Conservation (phyloP, 1,140 invertebrate genomes). For the Diabrotica virgifera region DNA sequence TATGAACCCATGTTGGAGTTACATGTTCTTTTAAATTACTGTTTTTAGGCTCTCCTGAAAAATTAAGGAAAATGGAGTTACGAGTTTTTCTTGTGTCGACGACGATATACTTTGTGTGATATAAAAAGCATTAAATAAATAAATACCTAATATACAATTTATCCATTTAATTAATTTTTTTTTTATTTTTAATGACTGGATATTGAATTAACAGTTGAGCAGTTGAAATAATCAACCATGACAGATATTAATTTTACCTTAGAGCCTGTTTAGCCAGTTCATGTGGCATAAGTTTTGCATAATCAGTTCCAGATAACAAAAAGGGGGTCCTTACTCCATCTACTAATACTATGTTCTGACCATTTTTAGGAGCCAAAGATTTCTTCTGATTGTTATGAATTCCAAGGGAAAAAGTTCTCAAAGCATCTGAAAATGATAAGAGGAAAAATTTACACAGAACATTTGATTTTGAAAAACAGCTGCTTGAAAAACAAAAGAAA, state of each 20-base stretch:
- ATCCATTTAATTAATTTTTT: too few species aligned
- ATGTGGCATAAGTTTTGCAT: constrained; percentile 92
- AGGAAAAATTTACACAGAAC: neutral
- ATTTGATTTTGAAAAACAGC: neutral
- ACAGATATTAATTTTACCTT: constrained; percentile 60
- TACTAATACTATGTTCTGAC: constrained; percentile 90
- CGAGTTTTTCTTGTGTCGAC: too few species aligned
- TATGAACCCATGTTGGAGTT: too few species aligned
- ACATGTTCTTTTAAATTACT: too few species aligned
- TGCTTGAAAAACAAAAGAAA: neutral
- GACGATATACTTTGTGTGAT: too few species aligned
- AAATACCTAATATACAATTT: too few species aligned
- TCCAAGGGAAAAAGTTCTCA: constrained; percentile 52
- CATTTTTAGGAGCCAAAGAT: constrained; percentile 56
- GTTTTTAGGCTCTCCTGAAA: too few species aligned
- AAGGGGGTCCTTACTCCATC: constrained; percentile 97
- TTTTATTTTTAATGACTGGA: too few species aligned
- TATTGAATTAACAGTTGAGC: too few species aligned
- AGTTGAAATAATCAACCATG: too few species aligned
- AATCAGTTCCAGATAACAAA: constrained; percentile 87
- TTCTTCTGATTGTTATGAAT: constrained; percentile 54
- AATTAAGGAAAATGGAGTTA: too few species aligned
- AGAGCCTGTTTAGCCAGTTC: constrained; percentile 89
- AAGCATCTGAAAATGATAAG: constrained; percentile 35
- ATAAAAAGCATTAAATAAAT: too few species aligned